These are phyloP conservation scores for Scolopax mira DNA, from an alignment of 2,113 vertebrate species.

Conservation along the genomic window DNA sequence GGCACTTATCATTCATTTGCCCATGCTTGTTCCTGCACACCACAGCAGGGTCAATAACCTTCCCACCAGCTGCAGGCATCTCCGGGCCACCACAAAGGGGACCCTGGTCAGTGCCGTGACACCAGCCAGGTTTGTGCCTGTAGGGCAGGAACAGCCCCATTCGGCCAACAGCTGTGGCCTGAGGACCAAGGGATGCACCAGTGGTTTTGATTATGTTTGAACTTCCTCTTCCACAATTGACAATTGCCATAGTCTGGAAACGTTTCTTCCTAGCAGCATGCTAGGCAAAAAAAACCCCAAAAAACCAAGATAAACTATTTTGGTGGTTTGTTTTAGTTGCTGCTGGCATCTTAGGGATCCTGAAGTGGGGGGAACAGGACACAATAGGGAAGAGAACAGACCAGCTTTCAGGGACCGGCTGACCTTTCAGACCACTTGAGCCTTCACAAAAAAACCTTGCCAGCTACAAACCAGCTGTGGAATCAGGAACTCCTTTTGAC, in stretches of 20 bases:
- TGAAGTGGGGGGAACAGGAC: not conserved
- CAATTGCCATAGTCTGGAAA: slow-evolving; percentile 61
- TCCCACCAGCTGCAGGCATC: not conserved
- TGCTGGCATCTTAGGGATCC: slow-evolving; percentile 29
- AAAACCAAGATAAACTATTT: slow-evolving; percentile 47
- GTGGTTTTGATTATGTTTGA: slow-evolving; percentile 69
- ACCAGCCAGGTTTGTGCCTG: slow-evolving; percentile 2
- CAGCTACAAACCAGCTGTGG: slow-evolving; percentile 67
- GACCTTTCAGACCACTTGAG: slow-evolving; percentile 70
- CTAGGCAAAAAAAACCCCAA: not conserved
- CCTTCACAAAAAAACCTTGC: slow-evolving; percentile 20
- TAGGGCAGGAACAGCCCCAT: not conserved
- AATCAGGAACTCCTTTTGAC: slow-evolving; percentile 66
- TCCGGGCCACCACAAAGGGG: not conserved
- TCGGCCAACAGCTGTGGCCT: slow-evolving; percentile 26
- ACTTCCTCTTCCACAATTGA: slow-evolving; percentile 62
- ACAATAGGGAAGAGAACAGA: slow-evolving; percentile 28
- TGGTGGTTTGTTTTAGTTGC: slow-evolving; percentile 31
- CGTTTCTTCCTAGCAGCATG: slow-evolving; percentile 25
- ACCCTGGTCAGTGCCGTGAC: not conserved
- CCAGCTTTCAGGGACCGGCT: slow-evolving; percentile 38
- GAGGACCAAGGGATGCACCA: not conserved
- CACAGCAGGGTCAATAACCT: not conserved
- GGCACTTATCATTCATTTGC: not conserved
- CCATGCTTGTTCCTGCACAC: not conserved